Base-by-base conservation (phyloP, 2,888 invertebrate species). In the Teleogryllus oceanicus region DNA sequence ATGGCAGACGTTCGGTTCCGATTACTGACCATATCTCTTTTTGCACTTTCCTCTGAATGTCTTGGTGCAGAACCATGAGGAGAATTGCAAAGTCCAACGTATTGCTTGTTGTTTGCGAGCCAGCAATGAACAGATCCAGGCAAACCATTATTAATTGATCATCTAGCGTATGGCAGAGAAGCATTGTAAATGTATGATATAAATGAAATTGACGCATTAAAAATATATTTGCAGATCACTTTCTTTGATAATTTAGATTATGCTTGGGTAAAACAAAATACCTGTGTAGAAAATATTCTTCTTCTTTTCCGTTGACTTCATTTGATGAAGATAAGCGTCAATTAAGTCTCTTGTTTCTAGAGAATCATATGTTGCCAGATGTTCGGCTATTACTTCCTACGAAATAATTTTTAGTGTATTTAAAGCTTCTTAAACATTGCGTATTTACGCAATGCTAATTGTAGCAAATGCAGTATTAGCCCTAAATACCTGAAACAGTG, bases 61-160 rank as follows among this genome's bases (percentile, higher is more conserved):
- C 89, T 76, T 89, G 89, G 81, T 90, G 87, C 49, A 90, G 84
- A 21, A 90, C 87, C 88, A 92, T 89, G 83, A 89, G 88, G 84
- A 92, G 87, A 78, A 93, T 87, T 0, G 90, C 88, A 84, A 92
- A 90, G 83, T 91, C 91, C 20, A 93, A 85, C 0, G 92, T 91
- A 74, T 88, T 89, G 81, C 91, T 90, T 0, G 92, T 92, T 0
- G 92, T 92, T 83, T 89, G 89, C 0, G 90, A 88, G 2, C 93
- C 93, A 16, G 79, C 81, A 74, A 80, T 80, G 78, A 84, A 83
- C 77, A 83, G 88, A 85, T 93, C 93, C 80, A 92, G 84, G 83
- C 92, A 90, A 8, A 92, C 88, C 89, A 92, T 89, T 8, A 91
- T 86, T 78, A 93, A 85, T 84, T 93, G 92, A 10, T 91, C 79